Conservation (phyloP, 1,140 invertebrate species). For the Bombus vancouverensis region DNA sequence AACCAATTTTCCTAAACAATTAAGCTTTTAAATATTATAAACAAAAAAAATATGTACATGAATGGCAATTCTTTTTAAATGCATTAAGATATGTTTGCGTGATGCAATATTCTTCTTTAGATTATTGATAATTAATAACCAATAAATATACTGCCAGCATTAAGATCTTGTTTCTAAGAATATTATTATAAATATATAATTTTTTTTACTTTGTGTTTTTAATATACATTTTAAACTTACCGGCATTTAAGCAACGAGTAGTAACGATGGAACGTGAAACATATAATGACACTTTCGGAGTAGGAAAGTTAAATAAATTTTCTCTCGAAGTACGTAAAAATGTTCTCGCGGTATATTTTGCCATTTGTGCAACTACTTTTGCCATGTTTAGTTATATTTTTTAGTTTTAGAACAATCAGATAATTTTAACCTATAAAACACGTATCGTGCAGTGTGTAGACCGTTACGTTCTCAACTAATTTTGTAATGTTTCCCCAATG, state of each 20-base stretch:
- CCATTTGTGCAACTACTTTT: slow-evolving; percentile 62
- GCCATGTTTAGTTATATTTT: slow-evolving; percentile 67
- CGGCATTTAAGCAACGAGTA: slow-evolving; percentile 59
- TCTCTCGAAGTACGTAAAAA: slow-evolving; percentile 16
- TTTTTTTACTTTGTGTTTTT: background rate
- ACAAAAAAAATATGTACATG: background rate
- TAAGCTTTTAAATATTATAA: background rate
- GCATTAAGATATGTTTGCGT: too few species aligned
- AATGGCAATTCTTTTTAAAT: background rate
- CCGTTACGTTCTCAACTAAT: background rate
- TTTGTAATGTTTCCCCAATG: slow-evolving; percentile 34
- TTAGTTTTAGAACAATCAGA: background rate
- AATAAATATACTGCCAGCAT: background rate
- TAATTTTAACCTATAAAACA: slow-evolving; percentile 31
- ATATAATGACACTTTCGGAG: background rate
- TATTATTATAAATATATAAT: background rate
- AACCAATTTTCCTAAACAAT: background rate
- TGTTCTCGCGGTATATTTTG: slow-evolving; percentile 49
- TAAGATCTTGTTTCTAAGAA: background rate
- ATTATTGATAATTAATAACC: background rate
- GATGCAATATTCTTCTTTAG: background rate
- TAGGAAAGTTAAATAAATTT: background rate
- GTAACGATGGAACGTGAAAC: slow-evolving; percentile 64
- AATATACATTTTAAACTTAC: slow-evolving; percentile 61
- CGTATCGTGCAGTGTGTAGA: background rate